Conservation (phyloP, 2,113 vertebrate genomes). For the Saccopteryx leptura region DNA sequence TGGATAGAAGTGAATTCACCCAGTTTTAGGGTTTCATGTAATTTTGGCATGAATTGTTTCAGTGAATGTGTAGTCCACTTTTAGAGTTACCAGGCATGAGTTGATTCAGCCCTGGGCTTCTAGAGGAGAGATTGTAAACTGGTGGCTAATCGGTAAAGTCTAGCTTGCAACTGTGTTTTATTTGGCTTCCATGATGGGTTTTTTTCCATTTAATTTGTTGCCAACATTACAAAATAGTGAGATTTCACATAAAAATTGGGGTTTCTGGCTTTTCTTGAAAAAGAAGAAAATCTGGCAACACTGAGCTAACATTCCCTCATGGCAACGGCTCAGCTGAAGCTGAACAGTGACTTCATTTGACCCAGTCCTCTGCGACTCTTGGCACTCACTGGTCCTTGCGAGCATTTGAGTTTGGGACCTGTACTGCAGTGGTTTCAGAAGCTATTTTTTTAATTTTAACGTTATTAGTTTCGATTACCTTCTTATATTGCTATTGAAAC, state of each 20-base stretch:
- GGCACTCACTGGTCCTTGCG: neutral
- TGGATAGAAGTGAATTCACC: neutral
- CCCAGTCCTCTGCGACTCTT: neutral
- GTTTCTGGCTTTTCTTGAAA: constrained; percentile 69
- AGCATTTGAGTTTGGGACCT: neutral
- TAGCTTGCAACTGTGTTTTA: constrained; percentile 44
- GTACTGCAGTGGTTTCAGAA: neutral
- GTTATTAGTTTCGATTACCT: constrained; percentile 19
- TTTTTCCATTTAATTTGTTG: constrained; percentile 62
- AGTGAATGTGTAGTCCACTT: neutral
- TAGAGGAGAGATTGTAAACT: constrained; percentile 46
- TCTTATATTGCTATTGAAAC: constrained; percentile 29
- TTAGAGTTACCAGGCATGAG: neutral
- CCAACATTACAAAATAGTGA: constrained; percentile 76
- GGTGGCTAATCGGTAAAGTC: neutral
- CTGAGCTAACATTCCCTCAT: neutral
- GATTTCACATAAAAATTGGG: constrained; percentile 71
- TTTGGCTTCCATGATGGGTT: neutral
- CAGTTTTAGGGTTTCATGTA: constrained; percentile 22
- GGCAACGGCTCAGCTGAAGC: neutral
- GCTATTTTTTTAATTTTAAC: constrained; percentile 13
- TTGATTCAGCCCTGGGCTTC: neutral
- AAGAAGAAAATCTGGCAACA: constrained; percentile 55
- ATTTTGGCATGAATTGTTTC: neutral
- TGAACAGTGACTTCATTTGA: neutral